Base-by-base conservation (phyloP, 2,797 vertebrate genomes). In the Chloroceryle amazona region DNA sequence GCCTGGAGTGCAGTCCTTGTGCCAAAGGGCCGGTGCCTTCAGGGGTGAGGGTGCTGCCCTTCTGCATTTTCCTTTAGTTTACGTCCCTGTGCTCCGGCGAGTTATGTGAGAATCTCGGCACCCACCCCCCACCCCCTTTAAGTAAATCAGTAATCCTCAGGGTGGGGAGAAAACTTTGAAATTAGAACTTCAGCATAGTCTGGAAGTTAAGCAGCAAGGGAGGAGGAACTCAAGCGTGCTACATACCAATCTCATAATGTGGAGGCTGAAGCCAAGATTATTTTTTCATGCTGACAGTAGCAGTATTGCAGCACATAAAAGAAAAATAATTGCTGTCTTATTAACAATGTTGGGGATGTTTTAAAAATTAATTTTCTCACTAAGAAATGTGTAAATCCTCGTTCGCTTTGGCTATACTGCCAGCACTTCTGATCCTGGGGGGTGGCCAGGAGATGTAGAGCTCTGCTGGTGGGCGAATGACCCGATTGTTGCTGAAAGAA, bases 381-480 rank as follows among this genome's bases (percentile, higher is more conserved):
- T 80, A 31, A 73, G 83, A 74, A 75, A 42, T 17, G 35, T 71
- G 61, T 83, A 91, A 90, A 94, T 86, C 76, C 61, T 88, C 28
- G 19, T 89, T 80, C n/a, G 63, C 35, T 60, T 68, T 85, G 25
- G 22, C 55, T 49, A 7, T 76, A 5, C 13, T 82, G 61, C n/a
- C 42, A 79, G 62, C 61, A 46, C 83, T 91, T 68, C 85, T 91
- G 68, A 51, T 90, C 33, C 52, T 89, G 54, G 17, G 0, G 35
- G 4, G 23, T 55, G 70, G 76, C 94, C 90, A 93, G 90, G 75
- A 75, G 80, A 94, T 84, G 89, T 1, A 92, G 85, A 88, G 44
- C 35, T 62, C 15, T 70, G 76, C 55, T 92, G 80, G 86, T 91
- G 57, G 9, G 29, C 86, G 90, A 96, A 54, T 72, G 91, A 90